Base-by-base conservation (phyloP, 2,888 invertebrate genomes). In the Brachyptera putata region DNA sequence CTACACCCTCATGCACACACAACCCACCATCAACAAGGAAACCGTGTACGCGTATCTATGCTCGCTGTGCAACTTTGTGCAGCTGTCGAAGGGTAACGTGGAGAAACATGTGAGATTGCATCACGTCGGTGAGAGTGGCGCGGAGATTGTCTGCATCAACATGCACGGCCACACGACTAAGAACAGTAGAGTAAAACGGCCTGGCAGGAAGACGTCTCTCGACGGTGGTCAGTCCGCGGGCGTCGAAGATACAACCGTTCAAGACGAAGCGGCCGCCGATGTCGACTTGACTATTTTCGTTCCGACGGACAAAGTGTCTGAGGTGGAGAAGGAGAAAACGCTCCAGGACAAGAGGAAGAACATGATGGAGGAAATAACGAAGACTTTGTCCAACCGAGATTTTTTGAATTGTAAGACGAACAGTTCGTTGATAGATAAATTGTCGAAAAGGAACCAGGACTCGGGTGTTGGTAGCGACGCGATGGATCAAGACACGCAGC, bases 21-120 rank as follows among this genome's bases (percentile, higher is more conserved):
- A 71, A n/a, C 61, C 67, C 0, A 60, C 73, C 1, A 70, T 72
- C 0, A 41, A 65, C 0, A 68, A 70, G 1, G 67, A 68, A 56
- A 63, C 68, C 13, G 64, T 78, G 14, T 74, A 73, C 57, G 86
- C 85, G 0, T 85, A 84, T 68, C 77, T 89, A 2, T 91, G 91
- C 69, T 78, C 80, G 1, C 77, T 81, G 60, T 91, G 91, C 69
- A 84, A 90, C 70, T 91, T 80, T 66, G 79, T 87, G 1, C 91
- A 91, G 72, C 70, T 89, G 64, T 77, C 79, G 4, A 73, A 80
- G 50, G 73, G 75, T 34, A 83, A 83, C 68, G 73, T 89, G 0
- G 80, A 84, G 63, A 77, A 77, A 0, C 91, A 91, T 67, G 76
- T 86, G 0, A 70, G 74, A 1, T 80, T 81, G 63, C 86, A 76